Conservation (phyloP, 2,888 invertebrate species). For the Euphydryas editha region DNA sequence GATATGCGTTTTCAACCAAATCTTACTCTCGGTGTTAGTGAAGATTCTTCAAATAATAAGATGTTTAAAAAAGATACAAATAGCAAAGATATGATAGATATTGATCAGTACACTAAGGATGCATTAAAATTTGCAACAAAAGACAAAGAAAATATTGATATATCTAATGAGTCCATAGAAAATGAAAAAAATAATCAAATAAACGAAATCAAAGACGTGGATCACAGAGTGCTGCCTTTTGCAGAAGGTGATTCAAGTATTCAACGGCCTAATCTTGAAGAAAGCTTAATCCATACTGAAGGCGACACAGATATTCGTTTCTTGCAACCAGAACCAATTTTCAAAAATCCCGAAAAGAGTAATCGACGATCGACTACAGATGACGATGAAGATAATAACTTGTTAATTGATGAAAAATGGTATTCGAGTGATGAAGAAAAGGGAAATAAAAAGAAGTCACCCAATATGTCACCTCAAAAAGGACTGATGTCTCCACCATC, state of each 20-base stretch:
- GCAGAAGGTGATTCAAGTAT: conserved; percentile 61
- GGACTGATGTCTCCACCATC: conserved; percentile 57
- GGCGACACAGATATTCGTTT: conserved; percentile 78
- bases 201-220: conserved; percentile 74
- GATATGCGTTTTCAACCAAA: conserved; percentile 78
- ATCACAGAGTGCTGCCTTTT: conserved; percentile 78
- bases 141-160: conserved; percentile 78
- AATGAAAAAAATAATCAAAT: conserved; percentile 56
- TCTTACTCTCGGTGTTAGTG: conserved; percentile 48
- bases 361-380: conserved; percentile 80
- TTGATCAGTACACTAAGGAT: conserved; percentile 82
- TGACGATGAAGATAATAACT: conserved; percentile 84
- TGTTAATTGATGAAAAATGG: conserved; percentile 86
- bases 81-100: conserved; percentile 76
- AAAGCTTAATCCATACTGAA: conserved; percentile 56
- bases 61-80: conserved; percentile 53
- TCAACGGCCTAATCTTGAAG: conserved; percentile 50
- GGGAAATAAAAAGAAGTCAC: conserved; percentile 67
- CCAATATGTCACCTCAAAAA: conserved; percentile 64
- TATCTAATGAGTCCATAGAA: conserved; percentile 69
- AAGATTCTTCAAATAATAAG: conserved; percentile 51
- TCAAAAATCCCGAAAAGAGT: conserved; percentile 74
- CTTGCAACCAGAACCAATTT: conserved; percentile 75
- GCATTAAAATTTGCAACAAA: conserved; percentile 78
- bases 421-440: conserved; percentile 93